These are phyloP conservation scores for Apis cerana DNA, from an alignment of 1,140 invertebrate species.

Conservation along the genomic window DNA sequence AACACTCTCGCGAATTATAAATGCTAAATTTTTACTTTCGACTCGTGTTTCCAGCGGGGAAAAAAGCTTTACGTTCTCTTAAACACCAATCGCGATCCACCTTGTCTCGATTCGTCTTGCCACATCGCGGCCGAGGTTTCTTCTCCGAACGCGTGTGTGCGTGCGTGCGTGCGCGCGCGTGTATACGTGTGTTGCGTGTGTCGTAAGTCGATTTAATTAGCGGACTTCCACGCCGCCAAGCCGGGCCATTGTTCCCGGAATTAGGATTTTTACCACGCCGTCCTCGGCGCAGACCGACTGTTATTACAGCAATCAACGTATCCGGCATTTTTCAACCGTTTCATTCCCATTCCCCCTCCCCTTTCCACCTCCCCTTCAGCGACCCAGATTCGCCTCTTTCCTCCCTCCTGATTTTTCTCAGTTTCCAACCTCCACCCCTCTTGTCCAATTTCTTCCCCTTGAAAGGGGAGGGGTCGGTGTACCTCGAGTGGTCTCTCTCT, in stretches of 20 bases:
- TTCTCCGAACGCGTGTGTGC: neutral
- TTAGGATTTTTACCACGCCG: slow-evolving; percentile 76
- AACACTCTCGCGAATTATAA: slow-evolving; percentile 10
- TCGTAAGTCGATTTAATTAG: slow-evolving; percentile 78
- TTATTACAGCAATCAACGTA: slow-evolving; percentile 75
- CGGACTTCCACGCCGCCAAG: slow-evolving; percentile 73
- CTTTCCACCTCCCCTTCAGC: slow-evolving; percentile 13
- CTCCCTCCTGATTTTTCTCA: neutral
- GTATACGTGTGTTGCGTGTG: slow-evolving; percentile 46
- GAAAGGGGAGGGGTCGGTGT: too few relatives aligned
- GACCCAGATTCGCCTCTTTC: neutral
- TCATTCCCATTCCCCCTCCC: slow-evolving; percentile 38
- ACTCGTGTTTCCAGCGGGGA: neutral
- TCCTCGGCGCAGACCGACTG: slow-evolving; percentile 59
- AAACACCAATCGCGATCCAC: too few relatives aligned
- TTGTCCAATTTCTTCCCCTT: too few relatives aligned
- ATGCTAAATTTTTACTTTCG: slow-evolving; percentile 20
- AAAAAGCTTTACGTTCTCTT: neutral
- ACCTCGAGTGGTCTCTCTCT: too few relatives aligned
- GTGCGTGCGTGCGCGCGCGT: neutral
- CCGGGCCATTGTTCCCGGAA: slow-evolving; percentile 77
- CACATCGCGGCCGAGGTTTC: too few relatives aligned
- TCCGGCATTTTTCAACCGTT: slow-evolving; percentile 76
- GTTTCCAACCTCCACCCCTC: neutral
- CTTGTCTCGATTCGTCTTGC: too few relatives aligned